These are phyloP conservation scores for Phaenicophaeus curvirostris DNA, from an alignment of 2,797 vertebrate genomes.

Conservation along the genomic window DNA sequence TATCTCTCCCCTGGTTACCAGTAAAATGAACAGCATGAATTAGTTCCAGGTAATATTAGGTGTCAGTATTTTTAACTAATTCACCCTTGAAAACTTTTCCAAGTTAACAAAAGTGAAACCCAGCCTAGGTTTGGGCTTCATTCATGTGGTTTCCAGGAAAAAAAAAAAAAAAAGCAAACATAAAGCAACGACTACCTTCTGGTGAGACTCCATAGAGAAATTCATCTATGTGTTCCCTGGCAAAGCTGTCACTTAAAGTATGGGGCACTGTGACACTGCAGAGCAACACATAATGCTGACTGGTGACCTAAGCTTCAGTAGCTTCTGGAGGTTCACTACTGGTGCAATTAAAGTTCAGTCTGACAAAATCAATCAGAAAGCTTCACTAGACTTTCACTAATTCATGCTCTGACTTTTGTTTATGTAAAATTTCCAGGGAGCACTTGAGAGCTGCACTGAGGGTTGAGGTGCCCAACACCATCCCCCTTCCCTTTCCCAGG, in stretches of 20 bases:
- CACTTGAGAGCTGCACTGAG: too few relatives aligned
- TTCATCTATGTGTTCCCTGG: neutral
- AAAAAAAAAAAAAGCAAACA: neutral
- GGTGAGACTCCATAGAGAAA: neutral
- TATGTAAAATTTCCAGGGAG: neutral
- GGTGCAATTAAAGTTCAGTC: neutral
- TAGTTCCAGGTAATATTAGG: conserved; percentile 39
- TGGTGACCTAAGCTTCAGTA: neutral
- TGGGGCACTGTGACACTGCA: neutral
- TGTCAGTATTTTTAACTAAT: conserved; percentile 39
- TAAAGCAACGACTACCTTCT: neutral
- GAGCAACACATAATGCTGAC: neutral
- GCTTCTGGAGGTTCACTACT: neutral
- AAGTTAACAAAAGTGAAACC: neutral
- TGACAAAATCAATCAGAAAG: neutral
- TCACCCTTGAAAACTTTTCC: conserved; percentile 44
- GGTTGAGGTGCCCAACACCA: too few relatives aligned
- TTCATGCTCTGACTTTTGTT: neutral
- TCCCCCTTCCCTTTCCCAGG: neutral
- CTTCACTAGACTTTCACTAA: neutral
- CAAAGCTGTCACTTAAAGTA: neutral
- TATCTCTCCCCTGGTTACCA: conserved; percentile 68
- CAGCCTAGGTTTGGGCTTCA: neutral
- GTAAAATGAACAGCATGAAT: conserved; percentile 60
- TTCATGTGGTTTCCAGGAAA: neutral